These are phyloP conservation scores for Corvus moneduloides DNA, from an alignment of 2,113 vertebrate genomes.

Conservation along the genomic window DNA sequence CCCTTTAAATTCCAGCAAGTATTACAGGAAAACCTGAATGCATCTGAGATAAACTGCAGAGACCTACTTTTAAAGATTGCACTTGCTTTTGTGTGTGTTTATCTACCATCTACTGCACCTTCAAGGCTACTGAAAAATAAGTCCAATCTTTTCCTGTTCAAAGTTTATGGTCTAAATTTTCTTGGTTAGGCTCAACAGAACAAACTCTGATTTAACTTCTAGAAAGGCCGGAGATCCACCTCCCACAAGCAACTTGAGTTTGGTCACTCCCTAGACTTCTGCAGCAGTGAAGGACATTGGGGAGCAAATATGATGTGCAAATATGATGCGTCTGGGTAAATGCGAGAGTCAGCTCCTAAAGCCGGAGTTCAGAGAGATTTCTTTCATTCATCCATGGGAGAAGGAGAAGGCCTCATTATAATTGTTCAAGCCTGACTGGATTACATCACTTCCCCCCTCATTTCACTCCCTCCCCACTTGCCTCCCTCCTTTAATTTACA, in stretches of 20 bases:
- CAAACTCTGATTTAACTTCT: background rate
- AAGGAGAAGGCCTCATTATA: conserved; percentile 50
- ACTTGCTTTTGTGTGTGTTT: background rate
- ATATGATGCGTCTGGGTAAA: background rate
- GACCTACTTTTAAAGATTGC: background rate
- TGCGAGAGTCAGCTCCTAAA: background rate
- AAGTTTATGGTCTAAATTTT: background rate
- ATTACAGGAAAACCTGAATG: background rate
- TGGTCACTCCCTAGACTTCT: background rate
- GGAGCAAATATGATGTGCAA: background rate
- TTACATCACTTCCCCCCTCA: conserved; percentile 69
- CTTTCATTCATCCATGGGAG: conserved; percentile 40
- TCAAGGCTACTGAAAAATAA: background rate
- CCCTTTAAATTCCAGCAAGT: background rate
- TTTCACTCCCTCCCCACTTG: conserved; percentile 31
- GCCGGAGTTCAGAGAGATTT: background rate
- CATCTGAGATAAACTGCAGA: background rate
- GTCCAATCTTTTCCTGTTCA: background rate
- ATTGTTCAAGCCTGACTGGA: conserved; percentile 63
- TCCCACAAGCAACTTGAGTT: background rate
- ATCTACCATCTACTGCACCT: background rate
- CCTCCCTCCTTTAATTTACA: conserved; percentile 38
- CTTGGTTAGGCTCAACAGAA: background rate
- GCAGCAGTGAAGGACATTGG: background rate
- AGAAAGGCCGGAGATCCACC: background rate